phyloP scores from a whole-genome alignment of 1,140 invertebrate genomes.

The Drusus annulatus region DNA sequence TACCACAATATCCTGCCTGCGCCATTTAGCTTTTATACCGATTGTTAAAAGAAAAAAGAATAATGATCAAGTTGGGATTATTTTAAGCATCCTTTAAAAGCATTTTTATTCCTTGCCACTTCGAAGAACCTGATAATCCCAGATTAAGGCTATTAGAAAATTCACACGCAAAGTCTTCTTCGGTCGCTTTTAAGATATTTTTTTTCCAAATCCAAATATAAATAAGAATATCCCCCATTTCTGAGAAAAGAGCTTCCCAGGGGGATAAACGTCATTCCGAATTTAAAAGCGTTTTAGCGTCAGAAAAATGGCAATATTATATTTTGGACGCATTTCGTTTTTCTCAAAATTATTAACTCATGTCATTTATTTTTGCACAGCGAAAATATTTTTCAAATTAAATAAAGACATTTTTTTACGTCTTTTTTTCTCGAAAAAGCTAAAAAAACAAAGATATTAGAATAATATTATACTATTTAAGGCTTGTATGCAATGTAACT shows the following conservation, averaged over 20 bases:
- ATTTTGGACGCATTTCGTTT: conserved; percentile 7
- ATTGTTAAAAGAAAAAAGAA: background rate
- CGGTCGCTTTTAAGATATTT: conserved; percentile 33
- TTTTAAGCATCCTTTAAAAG: too few species aligned
- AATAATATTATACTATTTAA: too few species aligned
- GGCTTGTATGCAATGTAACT: too few species aligned
- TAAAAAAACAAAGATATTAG: too few species aligned
- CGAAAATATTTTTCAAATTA: too few species aligned
- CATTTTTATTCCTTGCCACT: background rate
- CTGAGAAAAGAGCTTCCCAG: conserved; percentile 31
- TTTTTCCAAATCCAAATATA: conserved; percentile 13
- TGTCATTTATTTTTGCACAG: too few species aligned
- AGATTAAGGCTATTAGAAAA: conserved; percentile 49
- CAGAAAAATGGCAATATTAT: conserved; percentile 42
- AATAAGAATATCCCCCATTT: conserved; percentile 50
- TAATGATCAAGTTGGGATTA: too few species aligned
- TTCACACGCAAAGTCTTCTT: conserved; percentile 45
- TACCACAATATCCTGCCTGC: too few species aligned
- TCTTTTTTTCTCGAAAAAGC: too few species aligned
- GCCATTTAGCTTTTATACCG: too few species aligned
- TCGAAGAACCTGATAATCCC: conserved; percentile 47
- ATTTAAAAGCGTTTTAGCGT: conserved; percentile 56
- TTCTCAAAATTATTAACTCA: too few species aligned
- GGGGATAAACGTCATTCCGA: conserved; percentile 57
- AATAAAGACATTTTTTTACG: too few species aligned